A percentile compares a stretch with the other conserved stretches of the same genome.
Conservation (phyloP, 2,888 invertebrate genomes). For the Synanthedon vespiformis region DNA sequence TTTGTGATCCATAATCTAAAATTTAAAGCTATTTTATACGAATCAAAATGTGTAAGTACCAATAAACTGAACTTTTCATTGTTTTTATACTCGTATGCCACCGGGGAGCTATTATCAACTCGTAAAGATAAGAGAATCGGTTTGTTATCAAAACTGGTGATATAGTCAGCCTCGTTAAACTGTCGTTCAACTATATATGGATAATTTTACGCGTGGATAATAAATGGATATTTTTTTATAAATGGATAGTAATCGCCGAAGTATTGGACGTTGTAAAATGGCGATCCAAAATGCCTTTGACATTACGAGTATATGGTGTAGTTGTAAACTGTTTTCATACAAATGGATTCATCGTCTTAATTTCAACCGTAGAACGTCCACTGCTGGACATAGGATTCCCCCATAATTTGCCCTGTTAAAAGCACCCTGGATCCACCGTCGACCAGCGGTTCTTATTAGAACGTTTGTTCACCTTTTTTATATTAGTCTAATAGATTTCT, state of each 20-base stretch:
- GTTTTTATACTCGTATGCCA: not conserved
- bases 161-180: constrained; percentile 38
- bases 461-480: not conserved
- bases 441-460: no score
- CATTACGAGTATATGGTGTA: not conserved
- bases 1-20: no score
- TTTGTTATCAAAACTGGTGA: constrained; percentile 23
- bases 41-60: no score
- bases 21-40: no score
- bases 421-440: no score
- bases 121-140: constrained; percentile 32
- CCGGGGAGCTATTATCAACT: constrained; percentile 5
- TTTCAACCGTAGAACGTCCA: no score
- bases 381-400: no score
- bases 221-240: no score
- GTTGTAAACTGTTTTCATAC: no score
- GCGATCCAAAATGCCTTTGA: constrained; percentile 3
- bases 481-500: not conserved
- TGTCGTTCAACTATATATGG: constrained; percentile 38
- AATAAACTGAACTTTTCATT: not conserved
- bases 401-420: no score
- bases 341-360: no score
- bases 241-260: no score
- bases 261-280: constrained; percentile 4
- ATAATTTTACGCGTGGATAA: constrained; percentile 24